Conservation (phyloP, 2,113 vertebrate species). For the Poeciliopsis turrubarensis region DNA sequence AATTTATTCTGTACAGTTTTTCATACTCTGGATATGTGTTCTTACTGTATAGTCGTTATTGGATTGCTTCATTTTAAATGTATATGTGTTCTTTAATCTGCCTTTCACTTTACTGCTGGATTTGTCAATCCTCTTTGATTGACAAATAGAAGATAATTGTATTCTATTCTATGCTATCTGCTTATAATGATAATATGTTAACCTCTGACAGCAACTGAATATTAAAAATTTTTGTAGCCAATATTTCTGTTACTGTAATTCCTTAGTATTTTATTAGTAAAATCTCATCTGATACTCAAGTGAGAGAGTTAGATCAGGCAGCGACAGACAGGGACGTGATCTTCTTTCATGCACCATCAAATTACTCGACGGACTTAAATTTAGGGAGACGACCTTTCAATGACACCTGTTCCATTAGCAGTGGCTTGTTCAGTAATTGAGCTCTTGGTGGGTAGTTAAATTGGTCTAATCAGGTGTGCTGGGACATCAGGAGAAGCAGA, state of each 20-base stretch:
- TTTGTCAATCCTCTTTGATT: too few relatives aligned
- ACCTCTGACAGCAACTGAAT: neutral
- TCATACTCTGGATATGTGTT: too few relatives aligned
- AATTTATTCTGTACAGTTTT: too few relatives aligned
- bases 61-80: too few relatives aligned
- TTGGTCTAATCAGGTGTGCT: slow-evolving; percentile 64
- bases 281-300: neutral
- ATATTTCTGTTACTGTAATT: slow-evolving; percentile 1
- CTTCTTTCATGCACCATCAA: slow-evolving; percentile 33
- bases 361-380: slow-evolving; percentile 37
- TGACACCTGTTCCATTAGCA: slow-evolving; percentile 67
- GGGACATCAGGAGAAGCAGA: slow-evolving; percentile 45
- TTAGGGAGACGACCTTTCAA: slow-evolving; percentile 47
- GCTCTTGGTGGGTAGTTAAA: slow-evolving; percentile 73
- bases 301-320: slow-evolving; percentile 5
- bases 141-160: too few relatives aligned
- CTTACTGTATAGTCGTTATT: too few relatives aligned
- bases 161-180: too few relatives aligned
- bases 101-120: too few relatives aligned
- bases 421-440: slow-evolving; percentile 66
- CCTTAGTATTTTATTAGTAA: neutral
- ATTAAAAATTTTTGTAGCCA: neutral
- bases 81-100: too few relatives aligned
- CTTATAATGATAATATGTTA: neutral
- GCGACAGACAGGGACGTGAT: slow-evolving; percentile 11